phyloP scores from a whole-genome alignment of 2,888 invertebrate species.

The Pristionchus exspectatus region DNA sequence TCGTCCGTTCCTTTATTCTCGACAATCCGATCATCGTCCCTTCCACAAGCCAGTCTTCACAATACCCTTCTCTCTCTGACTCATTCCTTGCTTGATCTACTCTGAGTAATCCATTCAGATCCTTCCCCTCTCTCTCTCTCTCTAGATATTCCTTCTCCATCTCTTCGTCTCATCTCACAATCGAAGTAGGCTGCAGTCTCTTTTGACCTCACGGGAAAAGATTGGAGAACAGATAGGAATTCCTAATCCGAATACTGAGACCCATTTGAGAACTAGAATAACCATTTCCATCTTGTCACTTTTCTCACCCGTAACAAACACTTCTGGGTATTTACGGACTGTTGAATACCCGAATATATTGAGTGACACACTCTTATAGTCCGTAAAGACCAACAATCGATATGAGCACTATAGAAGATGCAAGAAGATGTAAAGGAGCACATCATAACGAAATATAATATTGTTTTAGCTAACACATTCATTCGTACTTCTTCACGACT shows the following conservation, averaged over 20 bases:
- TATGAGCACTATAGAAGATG: too few relatives aligned
- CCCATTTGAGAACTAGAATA: background rate
- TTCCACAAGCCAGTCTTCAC: background rate
- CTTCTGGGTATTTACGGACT: too few relatives aligned
- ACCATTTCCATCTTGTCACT: background rate
- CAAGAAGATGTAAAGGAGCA: too few relatives aligned
- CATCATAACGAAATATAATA: too few relatives aligned
- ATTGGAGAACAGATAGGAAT: background rate
- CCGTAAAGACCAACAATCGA: too few relatives aligned
- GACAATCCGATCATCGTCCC: conserved; percentile 10
- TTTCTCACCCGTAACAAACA: too few relatives aligned
- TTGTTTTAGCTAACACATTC: background rate
- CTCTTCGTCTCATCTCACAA: conserved; percentile 4
- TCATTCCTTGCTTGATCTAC: background rate
- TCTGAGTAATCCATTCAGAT: background rate
- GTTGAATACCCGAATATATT: too few relatives aligned
- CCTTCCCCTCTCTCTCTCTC: background rate
- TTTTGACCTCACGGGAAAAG: conserved; percentile 21
- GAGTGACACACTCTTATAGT: too few relatives aligned
- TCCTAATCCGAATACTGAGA: background rate
- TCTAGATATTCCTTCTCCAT: background rate
- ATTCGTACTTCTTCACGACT: background rate
- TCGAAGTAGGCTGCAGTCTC: conserved; percentile 41
- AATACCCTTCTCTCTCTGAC: background rate
- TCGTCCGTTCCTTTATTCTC: conserved; percentile 29